A percentile compares a stretch with the other conserved stretches of the same genome.
Conservation (phyloP, 2,797 vertebrate species). For the Coregonus ussuriensis region DNA sequence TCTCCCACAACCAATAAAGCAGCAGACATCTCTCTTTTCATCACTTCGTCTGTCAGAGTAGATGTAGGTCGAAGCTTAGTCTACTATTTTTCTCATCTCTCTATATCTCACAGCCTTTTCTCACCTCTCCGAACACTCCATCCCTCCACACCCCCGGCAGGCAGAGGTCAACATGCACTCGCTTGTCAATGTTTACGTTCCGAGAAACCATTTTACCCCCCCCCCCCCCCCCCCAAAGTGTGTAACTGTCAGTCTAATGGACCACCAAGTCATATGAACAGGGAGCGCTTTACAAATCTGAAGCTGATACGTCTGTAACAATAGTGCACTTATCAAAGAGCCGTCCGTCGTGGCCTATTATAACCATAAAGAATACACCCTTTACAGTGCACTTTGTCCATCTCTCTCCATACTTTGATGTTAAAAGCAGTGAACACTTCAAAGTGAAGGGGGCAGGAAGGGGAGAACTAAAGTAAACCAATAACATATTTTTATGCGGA, state of each 20-base stretch:
- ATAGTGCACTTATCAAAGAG: neutral
- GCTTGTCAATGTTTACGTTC: neutral
- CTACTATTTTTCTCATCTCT: neutral
- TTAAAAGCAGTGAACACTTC: slow-evolving; percentile 70
- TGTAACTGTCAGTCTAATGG: slow-evolving; percentile 33
- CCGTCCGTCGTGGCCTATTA: slow-evolving; percentile 6
- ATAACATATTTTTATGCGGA: slow-evolving; percentile 76
- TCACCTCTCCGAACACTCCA: neutral
- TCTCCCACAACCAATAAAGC: neutral
- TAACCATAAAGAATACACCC: slow-evolving; percentile 54
- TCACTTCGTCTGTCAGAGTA: no score
- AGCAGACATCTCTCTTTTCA: neutral
- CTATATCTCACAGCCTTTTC: neutral
- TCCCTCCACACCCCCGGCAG: neutral
- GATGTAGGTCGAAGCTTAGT: neutral
- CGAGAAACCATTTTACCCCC: slow-evolving; percentile 14
- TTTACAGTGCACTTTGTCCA: slow-evolving; percentile 56
- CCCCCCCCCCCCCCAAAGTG: neutral
- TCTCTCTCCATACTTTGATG: slow-evolving; percentile 71
- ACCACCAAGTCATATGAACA: slow-evolving; percentile 36
- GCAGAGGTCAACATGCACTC: neutral
- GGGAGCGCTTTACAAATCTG: slow-evolving; percentile 12
- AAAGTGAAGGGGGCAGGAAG: slow-evolving; percentile 61
- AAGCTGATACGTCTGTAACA: neutral
- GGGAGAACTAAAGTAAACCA: slow-evolving; percentile 9